Conservation (phyloP, 1,140 invertebrate species). For the Anoplophora glabripennis region DNA sequence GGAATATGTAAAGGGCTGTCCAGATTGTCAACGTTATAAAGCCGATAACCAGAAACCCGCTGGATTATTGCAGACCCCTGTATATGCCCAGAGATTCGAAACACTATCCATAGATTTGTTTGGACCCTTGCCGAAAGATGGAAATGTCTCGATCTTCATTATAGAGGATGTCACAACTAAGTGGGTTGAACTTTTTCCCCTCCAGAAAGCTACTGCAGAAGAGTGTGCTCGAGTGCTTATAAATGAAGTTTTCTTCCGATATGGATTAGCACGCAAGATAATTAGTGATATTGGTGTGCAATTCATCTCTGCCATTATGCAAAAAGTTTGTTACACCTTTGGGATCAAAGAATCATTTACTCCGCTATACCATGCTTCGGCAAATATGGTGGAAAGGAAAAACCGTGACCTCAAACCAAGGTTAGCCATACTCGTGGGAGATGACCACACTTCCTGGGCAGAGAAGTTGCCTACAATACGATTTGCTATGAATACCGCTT, state of each 20-base stretch:
- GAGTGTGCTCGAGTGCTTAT: constrained; percentile 37
- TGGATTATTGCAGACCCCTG: constrained; percentile 25
- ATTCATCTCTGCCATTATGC: constrained; percentile 43
- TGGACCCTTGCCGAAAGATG: constrained; percentile 21
- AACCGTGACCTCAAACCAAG: constrained; percentile 49
- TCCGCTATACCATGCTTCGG: constrained; percentile 46
- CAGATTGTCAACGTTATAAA: constrained; percentile 30
- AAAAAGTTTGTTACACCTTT: constrained; percentile 21
- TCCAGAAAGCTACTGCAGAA: constrained; percentile 35
- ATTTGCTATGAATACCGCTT: constrained; percentile 42
- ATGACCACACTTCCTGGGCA: constrained; percentile 45
- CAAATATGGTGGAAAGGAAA: constrained; percentile 49
- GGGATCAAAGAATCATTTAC: constrained; percentile 31
- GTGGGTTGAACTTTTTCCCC: constrained; percentile 31
- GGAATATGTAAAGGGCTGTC: constrained; percentile 24
- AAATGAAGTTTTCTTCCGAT: constrained; percentile 46
- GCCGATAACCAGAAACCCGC: constrained; percentile 23
- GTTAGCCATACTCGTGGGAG: constrained; percentile 42
- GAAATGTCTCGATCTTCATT: constrained; percentile 24
- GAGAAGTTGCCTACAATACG: constrained; percentile 33
- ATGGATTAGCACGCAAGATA: constrained; percentile 40
- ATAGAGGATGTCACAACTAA: constrained; percentile 28
- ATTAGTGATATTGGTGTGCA: constrained; percentile 47
- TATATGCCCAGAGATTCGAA: constrained; percentile 26
- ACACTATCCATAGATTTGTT: constrained; percentile 32